Percentiles rank a stretch among this genome's conserved stretches.
These are phyloP conservation scores for Philereme transversata DNA, from an alignment of 2,888 invertebrate genomes.

Conservation along the genomic window DNA sequence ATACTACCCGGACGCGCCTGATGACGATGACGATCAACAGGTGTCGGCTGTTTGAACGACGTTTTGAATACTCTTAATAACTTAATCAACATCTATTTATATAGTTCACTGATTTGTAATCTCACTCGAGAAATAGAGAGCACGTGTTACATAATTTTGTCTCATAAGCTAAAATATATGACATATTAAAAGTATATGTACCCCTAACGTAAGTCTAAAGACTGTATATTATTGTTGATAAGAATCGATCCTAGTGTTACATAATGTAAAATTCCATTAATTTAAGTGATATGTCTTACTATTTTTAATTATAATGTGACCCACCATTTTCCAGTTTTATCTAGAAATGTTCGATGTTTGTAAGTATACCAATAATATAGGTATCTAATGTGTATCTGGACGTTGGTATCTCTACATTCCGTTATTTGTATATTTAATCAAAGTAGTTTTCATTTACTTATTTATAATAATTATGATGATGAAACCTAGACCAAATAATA, in stretches of 20 bases:
- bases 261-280: slow-evolving; percentile 77
- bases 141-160: slow-evolving; percentile 76
- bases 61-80: slow-evolving; percentile 60
- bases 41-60: slow-evolving; percentile 73
- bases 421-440: slow-evolving; percentile 77
- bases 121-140: slow-evolving; percentile 80
- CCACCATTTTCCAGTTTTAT: slow-evolving; percentile 83
- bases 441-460: slow-evolving; percentile 70
- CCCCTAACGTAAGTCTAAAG: slow-evolving; percentile 81
- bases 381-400: slow-evolving; percentile 65
- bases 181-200: slow-evolving; percentile 73
- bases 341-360: slow-evolving; percentile 78
- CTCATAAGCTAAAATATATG: slow-evolving; percentile 51
- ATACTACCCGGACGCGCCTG: slow-evolving; percentile 84
- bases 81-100: slow-evolving; percentile 72
- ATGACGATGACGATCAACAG: slow-evolving; percentile 81
- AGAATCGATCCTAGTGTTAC: slow-evolving; percentile 78
- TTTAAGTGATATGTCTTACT: slow-evolving; percentile 69
- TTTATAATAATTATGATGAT: slow-evolving; percentile 73
- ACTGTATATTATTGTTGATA: slow-evolving; percentile 78
- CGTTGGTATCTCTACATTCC: slow-evolving; percentile 82
- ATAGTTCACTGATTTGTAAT: slow-evolving; percentile 77
- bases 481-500: slow-evolving; percentile 85
- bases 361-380: slow-evolving; percentile 57
- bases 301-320: slow-evolving; percentile 72